Base-by-base conservation (phyloP, 2,888 invertebrate species). In the Scaptomyza tumidula region DNA sequence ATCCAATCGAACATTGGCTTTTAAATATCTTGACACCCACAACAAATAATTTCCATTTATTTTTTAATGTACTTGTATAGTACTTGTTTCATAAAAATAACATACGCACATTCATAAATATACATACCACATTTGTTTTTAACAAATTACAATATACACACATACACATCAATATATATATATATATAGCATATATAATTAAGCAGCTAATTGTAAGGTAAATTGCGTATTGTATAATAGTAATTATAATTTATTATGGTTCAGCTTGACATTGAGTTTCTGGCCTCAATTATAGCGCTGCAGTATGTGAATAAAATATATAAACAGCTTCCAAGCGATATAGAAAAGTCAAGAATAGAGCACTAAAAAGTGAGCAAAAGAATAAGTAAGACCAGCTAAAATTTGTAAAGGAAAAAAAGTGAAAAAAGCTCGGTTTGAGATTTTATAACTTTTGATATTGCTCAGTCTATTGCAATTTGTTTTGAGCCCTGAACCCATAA, bases 131-230 rank as follows among this genome's bases (percentile, higher is more conserved):
- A 56, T 64, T 65, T 78, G 55, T 60, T 73, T 62, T 60, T 10
- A 80, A 76, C 72, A 80, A 80, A 76, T 65, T 68, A 60, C 57
- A 65, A 64, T 66, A 66, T 57, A 58, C 14, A 50, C 33, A 44
- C 9, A 54, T n/a, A 48, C 53, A 55, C 54, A 52, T 16, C 33
- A 35, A 57, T 59, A 56, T 44, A 43, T 63, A 19, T 63, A 19
- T 19, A 65, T 62, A 56, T 62, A 50, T 62, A 62, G 61, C n/a
- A 59, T 69, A 80, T 68, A 80, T 70, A 71, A 66, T 55, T 73
- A 76, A 71, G 81, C 75, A 67, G 87, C 65, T 79, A 78, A 69
- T 56, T 60, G 53, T 83, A 71, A 63, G 70, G 53, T 83, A 80
- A 58, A 58, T 64, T 55, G 62, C 62, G 71, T 71, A 76, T 61